Percentiles rank a stretch among this genome's conserved stretches.
Evolutionary conservation across 1,140 invertebrate genomes (phyloP).

Genomic region (Caenorhabditis tropicalis): DNA sequence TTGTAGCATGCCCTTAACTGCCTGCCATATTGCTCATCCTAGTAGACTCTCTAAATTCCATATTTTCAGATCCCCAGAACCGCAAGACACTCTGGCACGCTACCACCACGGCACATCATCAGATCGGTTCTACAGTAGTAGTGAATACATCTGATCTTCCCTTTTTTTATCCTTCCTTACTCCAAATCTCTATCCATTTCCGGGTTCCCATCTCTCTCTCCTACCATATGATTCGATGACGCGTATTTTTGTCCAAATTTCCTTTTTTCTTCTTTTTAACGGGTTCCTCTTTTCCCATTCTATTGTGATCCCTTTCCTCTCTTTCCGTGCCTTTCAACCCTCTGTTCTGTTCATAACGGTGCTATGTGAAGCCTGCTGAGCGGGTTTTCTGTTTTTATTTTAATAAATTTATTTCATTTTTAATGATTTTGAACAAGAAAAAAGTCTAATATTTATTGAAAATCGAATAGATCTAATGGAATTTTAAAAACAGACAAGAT

Average conservation of each 20-base stretch:
- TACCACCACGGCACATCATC: not conserved
- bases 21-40: too few species aligned
- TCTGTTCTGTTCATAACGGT: not conserved
- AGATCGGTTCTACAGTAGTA: not conserved
- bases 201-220: too few species aligned
- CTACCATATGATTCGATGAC: slow-evolving; percentile 29
- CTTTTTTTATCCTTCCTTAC: not conserved
- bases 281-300: not conserved
- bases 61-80: not conserved
- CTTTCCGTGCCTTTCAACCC: slow-evolving; percentile 27
- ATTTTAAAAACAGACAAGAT: too few species aligned
- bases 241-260: not conserved
- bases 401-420: slow-evolving; percentile 17
- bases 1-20: too few species aligned
- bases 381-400: not conserved
- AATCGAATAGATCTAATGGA: too few species aligned
- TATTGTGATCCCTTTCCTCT: not conserved
- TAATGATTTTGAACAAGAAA: too few species aligned
- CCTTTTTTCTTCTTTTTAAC: not conserved
- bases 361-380: not conserved
- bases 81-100: not conserved
- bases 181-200: too few species aligned
- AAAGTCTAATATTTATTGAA: too few species aligned
- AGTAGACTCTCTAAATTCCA: too few species aligned
- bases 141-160: not conserved